These are phyloP conservation scores for Nematopogon swammerdamellus DNA, from an alignment of 2,888 invertebrate species.

Conservation along the genomic window DNA sequence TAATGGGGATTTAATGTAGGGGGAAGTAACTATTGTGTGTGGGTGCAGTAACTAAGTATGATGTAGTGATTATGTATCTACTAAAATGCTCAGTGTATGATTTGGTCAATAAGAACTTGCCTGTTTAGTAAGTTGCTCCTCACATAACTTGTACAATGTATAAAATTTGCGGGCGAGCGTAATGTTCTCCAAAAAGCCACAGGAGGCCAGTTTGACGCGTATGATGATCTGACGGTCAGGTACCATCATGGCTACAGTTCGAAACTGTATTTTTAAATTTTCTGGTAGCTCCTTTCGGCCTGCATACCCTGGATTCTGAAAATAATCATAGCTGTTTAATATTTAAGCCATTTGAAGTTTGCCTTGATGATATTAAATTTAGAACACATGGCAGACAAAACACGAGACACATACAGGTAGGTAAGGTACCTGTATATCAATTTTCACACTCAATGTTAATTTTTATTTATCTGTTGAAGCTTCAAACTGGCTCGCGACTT, in stretches of 20 bases:
- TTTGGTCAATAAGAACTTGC: conserved; percentile 33
- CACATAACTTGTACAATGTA: conserved; percentile 93
- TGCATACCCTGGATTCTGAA: conserved; percentile 94
- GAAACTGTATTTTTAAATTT: conserved; percentile 95
- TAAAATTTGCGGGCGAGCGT: conserved; percentile 94
- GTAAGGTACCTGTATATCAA: too few relatives aligned
- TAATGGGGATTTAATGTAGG: too few relatives aligned
- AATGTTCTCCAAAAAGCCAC: conserved; percentile 94
- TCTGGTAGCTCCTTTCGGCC: conserved; percentile 95
- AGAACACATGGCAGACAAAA: conserved; percentile 3
- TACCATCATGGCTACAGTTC: conserved; percentile 99
- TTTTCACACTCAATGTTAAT: too few relatives aligned
- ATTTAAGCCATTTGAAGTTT: too few relatives aligned
- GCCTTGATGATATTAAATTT: too few relatives aligned
- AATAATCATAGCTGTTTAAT: conserved; percentile 5
- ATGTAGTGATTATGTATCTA: too few relatives aligned
- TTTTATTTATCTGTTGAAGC: too few relatives aligned
- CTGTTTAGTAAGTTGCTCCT: conserved; percentile 96
- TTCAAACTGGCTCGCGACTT: too few relatives aligned
- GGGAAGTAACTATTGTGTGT: too few relatives aligned
- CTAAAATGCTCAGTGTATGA: too few relatives aligned
- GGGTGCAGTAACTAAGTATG: too few relatives aligned
- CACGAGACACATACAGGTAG: neutral
- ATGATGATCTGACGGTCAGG: conserved; percentile 97
- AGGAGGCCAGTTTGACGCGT: conserved; percentile 91